Percentiles rank a stretch among this genome's conserved stretches.
Evolutionary conservation across 2,113 vertebrate species (phyloP).

Genomic region (Oreochromis niloticus): DNA sequence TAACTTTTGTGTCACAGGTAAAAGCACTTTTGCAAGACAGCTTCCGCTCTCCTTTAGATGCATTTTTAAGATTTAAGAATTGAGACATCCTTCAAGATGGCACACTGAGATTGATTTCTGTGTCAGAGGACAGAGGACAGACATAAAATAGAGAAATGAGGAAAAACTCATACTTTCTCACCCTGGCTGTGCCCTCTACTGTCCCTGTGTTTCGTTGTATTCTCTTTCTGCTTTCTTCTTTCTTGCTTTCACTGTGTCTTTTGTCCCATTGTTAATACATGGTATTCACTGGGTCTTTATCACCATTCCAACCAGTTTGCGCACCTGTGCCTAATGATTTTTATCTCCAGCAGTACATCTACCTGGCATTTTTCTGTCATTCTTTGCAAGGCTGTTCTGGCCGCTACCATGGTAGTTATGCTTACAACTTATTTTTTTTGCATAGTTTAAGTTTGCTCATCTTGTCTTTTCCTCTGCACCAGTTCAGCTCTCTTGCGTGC

Average conservation of each 20-base stretch:
- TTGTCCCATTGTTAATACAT: neutral
- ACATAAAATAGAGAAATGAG: neutral
- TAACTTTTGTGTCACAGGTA: neutral
- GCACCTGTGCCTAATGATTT: neutral
- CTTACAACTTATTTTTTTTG: neutral
- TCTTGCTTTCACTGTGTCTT: rapidly evolving
- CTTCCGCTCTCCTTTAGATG: neutral
- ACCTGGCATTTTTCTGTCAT: neutral
- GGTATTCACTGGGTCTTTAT: neutral
- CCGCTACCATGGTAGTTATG: neutral
- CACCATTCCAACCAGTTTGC: rapidly evolving
- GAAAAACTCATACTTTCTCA: neutral
- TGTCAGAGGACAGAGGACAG: neutral
- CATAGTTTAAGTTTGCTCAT: neutral
- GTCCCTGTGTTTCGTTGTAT: neutral
- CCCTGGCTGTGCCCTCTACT: neutral
- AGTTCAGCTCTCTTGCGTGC: neutral
- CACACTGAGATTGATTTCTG: neutral
- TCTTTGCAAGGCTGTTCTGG: neutral
- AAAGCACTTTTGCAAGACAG: neutral
- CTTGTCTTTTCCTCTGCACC: neutral
- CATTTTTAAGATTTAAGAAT: neutral
- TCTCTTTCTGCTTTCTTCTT: neutral
- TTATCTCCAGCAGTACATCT: neutral
- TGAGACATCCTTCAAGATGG: neutral